phyloP scores from a whole-genome alignment of 2,797 vertebrate species.

The Uromys caudimaculatus region DNA sequence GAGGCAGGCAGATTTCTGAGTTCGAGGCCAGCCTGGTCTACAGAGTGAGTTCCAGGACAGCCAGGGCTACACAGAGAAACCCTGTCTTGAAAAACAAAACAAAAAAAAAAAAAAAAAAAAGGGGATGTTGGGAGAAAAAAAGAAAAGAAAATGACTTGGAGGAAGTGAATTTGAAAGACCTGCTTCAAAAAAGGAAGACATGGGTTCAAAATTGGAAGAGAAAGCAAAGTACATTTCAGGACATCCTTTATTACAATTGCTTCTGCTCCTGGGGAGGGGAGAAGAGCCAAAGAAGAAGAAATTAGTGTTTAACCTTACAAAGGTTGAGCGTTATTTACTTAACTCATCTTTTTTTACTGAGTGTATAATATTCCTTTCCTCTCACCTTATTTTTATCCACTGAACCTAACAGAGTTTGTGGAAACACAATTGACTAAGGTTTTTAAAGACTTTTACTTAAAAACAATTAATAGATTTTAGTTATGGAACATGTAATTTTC shows the following conservation, averaged over 20 bases:
- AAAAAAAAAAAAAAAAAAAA: too few species aligned
- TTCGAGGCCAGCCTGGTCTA: too few species aligned
- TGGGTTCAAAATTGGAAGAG: background rate
- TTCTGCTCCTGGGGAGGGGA: background rate
- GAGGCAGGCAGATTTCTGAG: too few species aligned
- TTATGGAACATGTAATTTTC: background rate
- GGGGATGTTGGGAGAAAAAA: slow-evolving; percentile 21
- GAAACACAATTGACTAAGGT: background rate
- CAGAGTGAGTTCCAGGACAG: too few species aligned
- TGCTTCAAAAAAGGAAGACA: background rate
- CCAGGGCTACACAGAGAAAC: too few species aligned
- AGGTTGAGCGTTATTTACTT: background rate
- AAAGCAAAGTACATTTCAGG: background rate
- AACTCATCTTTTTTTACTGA: background rate
- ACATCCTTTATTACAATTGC: background rate
- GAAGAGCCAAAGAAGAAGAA: background rate
- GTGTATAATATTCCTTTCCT: background rate
- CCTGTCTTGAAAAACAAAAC: too few species aligned
- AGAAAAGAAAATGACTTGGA: background rate
- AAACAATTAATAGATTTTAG: slow-evolving; percentile 26
- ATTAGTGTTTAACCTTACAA: background rate
- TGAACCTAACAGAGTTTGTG: background rate
- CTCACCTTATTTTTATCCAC: background rate
- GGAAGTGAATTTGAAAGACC: background rate
- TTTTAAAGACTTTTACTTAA: slow-evolving; percentile 25